Evolutionary conservation across 2,888 invertebrate genomes (phyloP).

Genomic region (Aphrophora alni): DNA sequence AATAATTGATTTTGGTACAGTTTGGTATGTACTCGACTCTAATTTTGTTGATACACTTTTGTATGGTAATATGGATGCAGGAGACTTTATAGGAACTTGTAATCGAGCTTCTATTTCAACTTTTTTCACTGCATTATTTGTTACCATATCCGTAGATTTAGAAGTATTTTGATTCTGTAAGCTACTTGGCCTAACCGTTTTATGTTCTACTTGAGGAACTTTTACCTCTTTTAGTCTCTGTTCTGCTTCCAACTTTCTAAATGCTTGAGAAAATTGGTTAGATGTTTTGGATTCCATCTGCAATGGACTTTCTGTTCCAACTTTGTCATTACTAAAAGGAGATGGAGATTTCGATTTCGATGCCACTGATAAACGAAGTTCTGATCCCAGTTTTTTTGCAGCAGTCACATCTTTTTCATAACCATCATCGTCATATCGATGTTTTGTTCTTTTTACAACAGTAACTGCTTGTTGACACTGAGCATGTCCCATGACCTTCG

Average conservation of each 20-base stretch:
- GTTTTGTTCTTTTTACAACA: conserved; percentile 63
- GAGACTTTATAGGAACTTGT: not conserved
- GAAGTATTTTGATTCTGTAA: not conserved
- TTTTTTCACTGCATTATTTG: not conserved
- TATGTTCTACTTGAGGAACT: not conserved
- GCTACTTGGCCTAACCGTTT: not conserved
- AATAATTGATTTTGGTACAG: not conserved
- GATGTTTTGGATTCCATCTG: not conserved
- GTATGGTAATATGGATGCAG: not conserved
- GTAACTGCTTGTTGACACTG: conserved; percentile 74
- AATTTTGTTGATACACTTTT: not conserved
- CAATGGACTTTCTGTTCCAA: not conserved
- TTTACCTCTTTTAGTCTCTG: not conserved
- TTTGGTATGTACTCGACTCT: not conserved
- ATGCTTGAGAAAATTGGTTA: not conserved
- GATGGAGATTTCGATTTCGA: conserved; percentile 13
- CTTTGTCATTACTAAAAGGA: not conserved
- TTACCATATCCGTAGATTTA: not conserved
- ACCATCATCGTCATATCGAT: conserved; percentile 56
- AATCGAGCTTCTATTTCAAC: not conserved
- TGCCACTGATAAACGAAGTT: not conserved
- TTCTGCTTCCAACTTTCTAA: not conserved
- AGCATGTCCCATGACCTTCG: conserved; percentile 61
- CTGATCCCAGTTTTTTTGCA: conserved; percentile 26
- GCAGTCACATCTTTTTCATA: conserved; percentile 13